Conservation (phyloP, 2,113 vertebrate genomes). For the Chamaetylas fuelleborni region DNA sequence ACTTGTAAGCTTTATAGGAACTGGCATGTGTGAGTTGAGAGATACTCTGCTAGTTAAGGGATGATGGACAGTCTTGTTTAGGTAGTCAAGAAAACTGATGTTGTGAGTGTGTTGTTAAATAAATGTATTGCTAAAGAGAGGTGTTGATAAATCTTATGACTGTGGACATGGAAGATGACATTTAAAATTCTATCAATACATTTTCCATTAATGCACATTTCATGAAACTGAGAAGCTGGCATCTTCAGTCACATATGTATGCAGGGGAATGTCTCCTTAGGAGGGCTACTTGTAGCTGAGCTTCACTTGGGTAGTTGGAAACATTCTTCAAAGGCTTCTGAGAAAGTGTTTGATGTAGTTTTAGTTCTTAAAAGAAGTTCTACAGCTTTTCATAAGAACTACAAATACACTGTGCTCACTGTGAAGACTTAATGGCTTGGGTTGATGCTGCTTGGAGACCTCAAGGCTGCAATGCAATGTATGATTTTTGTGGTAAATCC, state of each 20-base stretch:
- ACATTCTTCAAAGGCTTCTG: conserved; percentile 9
- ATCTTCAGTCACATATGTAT: neutral
- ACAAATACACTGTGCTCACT: neutral
- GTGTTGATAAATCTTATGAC: neutral
- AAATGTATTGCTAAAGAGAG: neutral
- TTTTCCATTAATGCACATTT: neutral
- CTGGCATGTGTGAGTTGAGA: neutral
- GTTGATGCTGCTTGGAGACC: neutral
- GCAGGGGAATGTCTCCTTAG: neutral
- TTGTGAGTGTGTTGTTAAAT: neutral
- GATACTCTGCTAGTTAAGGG: neutral
- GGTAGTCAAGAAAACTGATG: neutral
- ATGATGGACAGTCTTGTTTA: neutral
- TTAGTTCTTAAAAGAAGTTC: neutral
- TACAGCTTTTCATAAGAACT: neutral
- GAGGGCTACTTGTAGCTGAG: neutral
- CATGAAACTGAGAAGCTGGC: neutral
- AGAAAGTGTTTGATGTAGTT: neutral
- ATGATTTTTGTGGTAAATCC: neutral
- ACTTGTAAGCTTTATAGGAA: neutral
- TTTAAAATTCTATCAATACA: neutral
- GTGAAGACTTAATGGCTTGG: neutral
- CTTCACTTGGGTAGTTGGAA: neutral
- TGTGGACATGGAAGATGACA: neutral
- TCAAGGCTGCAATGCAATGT: neutral